Percentiles rank a stretch among this genome's conserved stretches.
phyloP scores from a whole-genome alignment of 2,888 invertebrate genomes.

The Anarsia innoxiella region DNA sequence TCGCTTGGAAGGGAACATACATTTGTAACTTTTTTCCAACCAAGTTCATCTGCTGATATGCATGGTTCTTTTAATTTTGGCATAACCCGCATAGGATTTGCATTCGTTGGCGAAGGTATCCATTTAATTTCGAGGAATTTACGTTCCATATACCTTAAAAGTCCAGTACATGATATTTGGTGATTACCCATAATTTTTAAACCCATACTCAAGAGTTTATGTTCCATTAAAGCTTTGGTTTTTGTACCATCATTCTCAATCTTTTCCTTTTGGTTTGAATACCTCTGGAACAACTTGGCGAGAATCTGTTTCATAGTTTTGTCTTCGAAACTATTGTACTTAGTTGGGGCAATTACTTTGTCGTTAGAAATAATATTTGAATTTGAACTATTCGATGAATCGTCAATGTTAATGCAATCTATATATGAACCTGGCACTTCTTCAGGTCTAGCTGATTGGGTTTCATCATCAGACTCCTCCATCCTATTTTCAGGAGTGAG shows the following conservation, averaged over 20 bases:
- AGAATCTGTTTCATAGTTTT: neutral
- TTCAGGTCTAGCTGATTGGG: neutral
- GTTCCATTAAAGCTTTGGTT: slow-evolving; percentile 29
- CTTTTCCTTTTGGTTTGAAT: neutral
- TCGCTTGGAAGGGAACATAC: too few species aligned
- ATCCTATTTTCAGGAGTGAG: slow-evolving; percentile 22
- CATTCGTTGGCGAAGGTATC: slow-evolving; percentile 31
- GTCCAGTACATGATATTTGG: slow-evolving; percentile 42
- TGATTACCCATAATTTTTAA: slow-evolving; percentile 47
- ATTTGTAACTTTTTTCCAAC: slow-evolving; percentile 8
- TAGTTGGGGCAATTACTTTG: neutral
- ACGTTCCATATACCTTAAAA: slow-evolving; percentile 51
- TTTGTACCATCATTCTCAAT: neutral
- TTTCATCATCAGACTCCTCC: slow-evolving; percentile 16
- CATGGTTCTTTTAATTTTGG: slow-evolving; percentile 30
- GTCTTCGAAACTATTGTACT: too few species aligned
- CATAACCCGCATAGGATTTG: slow-evolving; percentile 40
- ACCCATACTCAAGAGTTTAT: slow-evolving; percentile 57
- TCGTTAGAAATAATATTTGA: neutral
- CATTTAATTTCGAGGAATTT: slow-evolving; percentile 48
- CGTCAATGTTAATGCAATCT: slow-evolving; percentile 47
- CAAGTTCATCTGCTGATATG: neutral
- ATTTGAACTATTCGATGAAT: slow-evolving; percentile 36
- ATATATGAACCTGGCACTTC: slow-evolving; percentile 14
- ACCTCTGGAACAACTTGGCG: neutral